A percentile compares a stretch with the other conserved stretches of the same genome.
phyloP scores from a whole-genome alignment of 1,140 invertebrate species.

The Megalopta genalis region DNA sequence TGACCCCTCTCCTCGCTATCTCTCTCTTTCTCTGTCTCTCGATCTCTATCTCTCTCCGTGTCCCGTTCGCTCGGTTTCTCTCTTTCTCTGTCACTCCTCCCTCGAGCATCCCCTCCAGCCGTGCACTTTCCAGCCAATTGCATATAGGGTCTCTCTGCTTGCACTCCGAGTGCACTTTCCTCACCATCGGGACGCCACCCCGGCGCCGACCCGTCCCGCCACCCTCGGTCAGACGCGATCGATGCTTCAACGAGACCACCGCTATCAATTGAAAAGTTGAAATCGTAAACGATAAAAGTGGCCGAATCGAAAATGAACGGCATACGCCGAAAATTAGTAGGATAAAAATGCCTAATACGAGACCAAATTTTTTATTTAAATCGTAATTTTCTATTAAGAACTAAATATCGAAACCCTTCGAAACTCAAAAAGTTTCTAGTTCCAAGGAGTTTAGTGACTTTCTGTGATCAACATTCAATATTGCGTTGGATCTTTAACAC shows the following conservation, averaged over 20 bases:
- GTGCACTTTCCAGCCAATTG: slow-evolving; percentile 65
- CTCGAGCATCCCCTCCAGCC: slow-evolving; percentile 50
- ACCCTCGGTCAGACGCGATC: slow-evolving; percentile 49
- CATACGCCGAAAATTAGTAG: too few relatives aligned
- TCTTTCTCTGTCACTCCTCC: slow-evolving; percentile 47
- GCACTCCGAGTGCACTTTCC: slow-evolving; percentile 58
- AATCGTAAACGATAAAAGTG: too few relatives aligned
- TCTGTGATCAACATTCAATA: too few relatives aligned
- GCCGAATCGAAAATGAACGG: too few relatives aligned
- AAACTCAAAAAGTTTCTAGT: too few relatives aligned
- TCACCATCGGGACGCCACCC: slow-evolving; percentile 54
- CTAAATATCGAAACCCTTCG: too few relatives aligned
- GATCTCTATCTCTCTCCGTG: slow-evolving; percentile 1
- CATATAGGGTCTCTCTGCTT: slow-evolving; percentile 57
- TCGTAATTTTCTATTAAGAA: too few relatives aligned
- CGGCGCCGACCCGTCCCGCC: slow-evolving; percentile 52
- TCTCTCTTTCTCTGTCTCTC: slow-evolving; percentile 46
- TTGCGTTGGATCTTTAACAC: too few relatives aligned
- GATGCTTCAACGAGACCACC: slow-evolving; percentile 49
- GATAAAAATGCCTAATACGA: too few relatives aligned
- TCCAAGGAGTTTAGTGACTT: too few relatives aligned
- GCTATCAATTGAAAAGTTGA: not conserved
- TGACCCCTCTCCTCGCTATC: slow-evolving; percentile 33
- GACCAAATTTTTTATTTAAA: too few relatives aligned
- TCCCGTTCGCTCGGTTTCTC: slow-evolving; percentile 33